phyloP scores from a whole-genome alignment of 2,113 vertebrate species.

The Pomatorhinus ruficollis region DNA sequence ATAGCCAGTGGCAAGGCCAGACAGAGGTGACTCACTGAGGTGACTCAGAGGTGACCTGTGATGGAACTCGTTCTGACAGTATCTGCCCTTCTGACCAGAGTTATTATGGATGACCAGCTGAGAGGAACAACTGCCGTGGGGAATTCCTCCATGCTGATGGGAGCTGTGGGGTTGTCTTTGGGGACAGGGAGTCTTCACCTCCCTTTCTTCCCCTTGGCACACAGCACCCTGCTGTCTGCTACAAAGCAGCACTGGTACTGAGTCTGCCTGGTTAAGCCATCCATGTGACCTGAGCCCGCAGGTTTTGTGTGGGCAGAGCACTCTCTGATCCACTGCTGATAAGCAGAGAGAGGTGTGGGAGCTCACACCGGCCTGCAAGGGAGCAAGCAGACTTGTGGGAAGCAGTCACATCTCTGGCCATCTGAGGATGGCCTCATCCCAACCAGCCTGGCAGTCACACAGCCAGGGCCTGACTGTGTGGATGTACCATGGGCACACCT shows the following conservation, averaged over 20 bases:
- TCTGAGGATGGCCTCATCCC: not conserved
- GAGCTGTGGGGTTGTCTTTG: not conserved
- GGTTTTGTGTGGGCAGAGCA: not conserved
- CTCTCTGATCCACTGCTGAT: not conserved
- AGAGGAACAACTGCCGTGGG: not conserved
- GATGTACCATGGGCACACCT: not conserved
- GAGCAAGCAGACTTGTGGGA: not conserved
- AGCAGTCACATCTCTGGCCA: not conserved
- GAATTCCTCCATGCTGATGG: not conserved
- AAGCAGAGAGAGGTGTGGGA: not conserved
- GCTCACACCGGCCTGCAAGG: not conserved
- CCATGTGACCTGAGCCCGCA: accelerated
- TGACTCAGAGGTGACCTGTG: not conserved
- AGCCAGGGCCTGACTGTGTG: not conserved
- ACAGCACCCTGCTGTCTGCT: not conserved
- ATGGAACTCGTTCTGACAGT: not conserved
- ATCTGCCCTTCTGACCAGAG: not conserved
- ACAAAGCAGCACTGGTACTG: not conserved
- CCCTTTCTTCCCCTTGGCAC: not conserved
- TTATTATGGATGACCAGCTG: not conserved
- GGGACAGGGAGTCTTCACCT: not conserved
- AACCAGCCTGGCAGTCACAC: not conserved
- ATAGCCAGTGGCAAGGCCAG: not conserved
- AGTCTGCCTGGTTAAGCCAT: accelerated
- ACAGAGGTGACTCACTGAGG: not conserved